A percentile compares a stretch with the other conserved stretches of the same genome.
phyloP scores from a whole-genome alignment of 1,140 invertebrate species.

The Polypedilum vanderplanki region DNA sequence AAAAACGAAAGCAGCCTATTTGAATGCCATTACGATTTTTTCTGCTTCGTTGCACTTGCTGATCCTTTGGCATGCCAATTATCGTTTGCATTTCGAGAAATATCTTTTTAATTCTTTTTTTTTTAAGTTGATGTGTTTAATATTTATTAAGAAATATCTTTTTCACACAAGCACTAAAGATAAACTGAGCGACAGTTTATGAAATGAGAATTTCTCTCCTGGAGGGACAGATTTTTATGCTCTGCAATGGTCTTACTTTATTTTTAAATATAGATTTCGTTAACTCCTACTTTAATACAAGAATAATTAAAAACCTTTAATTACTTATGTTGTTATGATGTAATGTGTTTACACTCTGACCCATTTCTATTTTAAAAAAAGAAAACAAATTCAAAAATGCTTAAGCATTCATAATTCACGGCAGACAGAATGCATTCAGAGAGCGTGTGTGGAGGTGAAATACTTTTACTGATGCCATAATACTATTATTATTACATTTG shows the following conservation, averaged over 20 bases:
- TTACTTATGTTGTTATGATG: too few species aligned
- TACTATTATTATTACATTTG: too few species aligned
- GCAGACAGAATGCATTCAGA: too few species aligned
- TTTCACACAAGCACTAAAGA: not conserved
- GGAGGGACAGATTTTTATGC: not conserved
- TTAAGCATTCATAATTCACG: too few species aligned
- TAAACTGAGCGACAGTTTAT: not conserved
- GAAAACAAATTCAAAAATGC: too few species aligned
- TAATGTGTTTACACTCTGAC: too few species aligned
- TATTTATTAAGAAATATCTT: not conserved
- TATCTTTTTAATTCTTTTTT: slow-evolving; percentile 22
- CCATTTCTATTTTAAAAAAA: too few species aligned
- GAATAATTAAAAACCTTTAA: too few species aligned
- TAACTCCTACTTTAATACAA: too few species aligned
- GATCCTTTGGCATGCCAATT: slow-evolving; percentile 1
- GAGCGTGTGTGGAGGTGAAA: too few species aligned
- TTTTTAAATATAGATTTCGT: not conserved
- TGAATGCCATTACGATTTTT: slow-evolving; percentile 48
- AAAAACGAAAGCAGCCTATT: slow-evolving; percentile 66
- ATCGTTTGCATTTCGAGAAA: not conserved
- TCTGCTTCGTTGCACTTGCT: slow-evolving; percentile 14
- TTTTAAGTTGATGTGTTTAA: not conserved
- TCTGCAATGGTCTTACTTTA: not conserved
- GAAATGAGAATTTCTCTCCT: not conserved
- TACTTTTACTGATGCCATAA: too few species aligned